Conservation (phyloP, 2,888 invertebrate genomes). For the Ferrisia virgata region DNA sequence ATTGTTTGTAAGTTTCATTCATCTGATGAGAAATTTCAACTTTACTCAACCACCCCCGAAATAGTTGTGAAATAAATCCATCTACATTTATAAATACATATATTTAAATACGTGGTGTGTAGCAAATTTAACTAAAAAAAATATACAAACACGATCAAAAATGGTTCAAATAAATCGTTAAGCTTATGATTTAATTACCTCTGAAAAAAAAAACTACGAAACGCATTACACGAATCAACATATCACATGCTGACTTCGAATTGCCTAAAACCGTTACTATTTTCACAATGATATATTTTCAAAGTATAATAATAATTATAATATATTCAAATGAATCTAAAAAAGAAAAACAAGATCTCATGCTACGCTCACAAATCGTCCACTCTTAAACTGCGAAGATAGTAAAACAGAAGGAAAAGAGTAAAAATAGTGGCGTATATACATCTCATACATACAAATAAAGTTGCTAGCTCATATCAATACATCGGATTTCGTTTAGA, state of each 20-base stretch:
- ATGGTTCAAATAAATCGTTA: background rate
- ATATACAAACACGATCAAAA: conserved; percentile 33
- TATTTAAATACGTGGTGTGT: conserved; percentile 29
- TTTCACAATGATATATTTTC: background rate
- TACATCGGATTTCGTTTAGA: background rate
- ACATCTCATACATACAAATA: background rate
- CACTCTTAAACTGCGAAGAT: background rate
- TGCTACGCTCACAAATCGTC: background rate
- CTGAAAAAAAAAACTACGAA: background rate
- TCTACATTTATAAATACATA: background rate
- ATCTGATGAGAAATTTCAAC: too few species aligned
- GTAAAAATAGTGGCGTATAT: background rate
- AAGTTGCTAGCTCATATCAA: background rate
- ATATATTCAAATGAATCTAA: background rate
- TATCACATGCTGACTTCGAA: background rate
- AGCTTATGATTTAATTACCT: background rate
- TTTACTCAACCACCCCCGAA: background rate
- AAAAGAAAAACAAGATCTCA: background rate
- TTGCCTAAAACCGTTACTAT: background rate
- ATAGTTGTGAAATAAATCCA: background rate
- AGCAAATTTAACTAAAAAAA: conserved; percentile 23
- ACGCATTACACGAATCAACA: background rate
- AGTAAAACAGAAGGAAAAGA: background rate
- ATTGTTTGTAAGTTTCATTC: too few species aligned
- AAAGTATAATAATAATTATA: background rate